Conservation (phyloP, 1,140 invertebrate species). For the Bicyclus anynana region DNA sequence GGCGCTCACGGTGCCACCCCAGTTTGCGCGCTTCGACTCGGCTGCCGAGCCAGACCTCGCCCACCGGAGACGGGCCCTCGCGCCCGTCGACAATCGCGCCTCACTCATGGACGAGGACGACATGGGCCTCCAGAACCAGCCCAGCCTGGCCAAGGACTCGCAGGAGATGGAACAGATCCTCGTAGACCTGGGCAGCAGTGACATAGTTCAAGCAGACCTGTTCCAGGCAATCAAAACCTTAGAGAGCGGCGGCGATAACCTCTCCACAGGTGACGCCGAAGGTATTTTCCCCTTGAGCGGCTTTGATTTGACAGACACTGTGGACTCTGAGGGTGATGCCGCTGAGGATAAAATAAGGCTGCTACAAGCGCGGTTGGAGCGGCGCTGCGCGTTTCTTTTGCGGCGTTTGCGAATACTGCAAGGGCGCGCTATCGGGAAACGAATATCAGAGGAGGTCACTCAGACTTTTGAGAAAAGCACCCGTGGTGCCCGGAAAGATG, state of each 20-base stretch:
- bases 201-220: constrained; percentile 79
- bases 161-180: constrained; percentile 79
- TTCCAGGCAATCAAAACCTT: constrained; percentile 83
- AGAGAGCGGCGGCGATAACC: constrained; percentile 73
- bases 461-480: constrained; percentile 84
- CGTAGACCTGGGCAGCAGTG: constrained; percentile 76
- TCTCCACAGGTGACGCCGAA: constrained; percentile 72
- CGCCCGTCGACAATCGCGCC: constrained; percentile 67
- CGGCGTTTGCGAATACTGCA: constrained; percentile 87
- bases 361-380: constrained; percentile 82
- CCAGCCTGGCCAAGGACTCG: constrained; percentile 66
- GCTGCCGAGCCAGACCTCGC: constrained; percentile 39
- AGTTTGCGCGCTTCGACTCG: constrained; percentile 46
- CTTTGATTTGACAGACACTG: constrained; percentile 79
- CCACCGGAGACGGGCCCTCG: constrained; percentile 57
- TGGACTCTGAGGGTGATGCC: constrained; percentile 63
- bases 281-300: constrained; percentile 79
- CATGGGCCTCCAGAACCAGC: constrained; percentile 79
- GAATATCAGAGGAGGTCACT: constrained; percentile 85
- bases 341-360: constrained; percentile 66
- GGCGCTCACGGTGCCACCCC: constrained; percentile 76
- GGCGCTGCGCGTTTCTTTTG: constrained; percentile 83
- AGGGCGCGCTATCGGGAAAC: constrained; percentile 83
- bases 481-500: constrained; percentile 52
- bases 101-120: constrained; percentile 83